Evolutionary conservation across 1,140 invertebrate genomes (phyloP), one percentile per base, ranked within the genome.

Genomic region (Hycleus phaleratus): DNA sequence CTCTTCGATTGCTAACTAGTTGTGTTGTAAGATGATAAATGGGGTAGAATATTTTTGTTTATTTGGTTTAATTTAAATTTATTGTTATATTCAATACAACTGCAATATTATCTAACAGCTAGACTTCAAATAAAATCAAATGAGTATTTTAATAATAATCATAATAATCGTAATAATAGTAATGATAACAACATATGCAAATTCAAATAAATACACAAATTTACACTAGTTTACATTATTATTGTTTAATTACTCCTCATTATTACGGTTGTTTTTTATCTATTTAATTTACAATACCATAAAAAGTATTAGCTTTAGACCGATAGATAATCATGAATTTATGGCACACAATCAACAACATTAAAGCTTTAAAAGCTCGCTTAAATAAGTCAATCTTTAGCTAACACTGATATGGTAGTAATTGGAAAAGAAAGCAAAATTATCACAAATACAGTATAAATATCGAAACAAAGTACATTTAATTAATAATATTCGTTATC

Each of bases 101-200:
- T 71, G 65, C 62, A 71, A 71, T 68, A 68, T 59, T 50, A 32
- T 68, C 67, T 70, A 70, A 71, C 68, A 69, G 68, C 67, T 70
- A 71, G 69, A 60, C 66, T 69, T 70, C 70, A 71, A 70, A 66
- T 64, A 52, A 67, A 69, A 58, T 47, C 45, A 66, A 69, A 69
- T 67, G 56, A 61, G 61, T 58, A 60, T 58, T 61, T 52, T 66
- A 69, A 71, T 66, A 71, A 64, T 65, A 63, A 61, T 65, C 32
- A 32, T 32, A 32, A 18, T 18, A 18, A 18, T 18, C 18, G 32
- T 32, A 32, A 32, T 32, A 32, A 32, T 32, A 32, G 7, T 32
- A 32, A 32, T 32, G 7, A 32, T 32, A 32, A 32, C 32, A 32
- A 32, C 32, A 32, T 32, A 32, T 32, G 32, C 18, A 65, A 69